These are phyloP conservation scores for Calameuta idolon DNA, from an alignment of 2,888 invertebrate species.

Conservation along the genomic window DNA sequence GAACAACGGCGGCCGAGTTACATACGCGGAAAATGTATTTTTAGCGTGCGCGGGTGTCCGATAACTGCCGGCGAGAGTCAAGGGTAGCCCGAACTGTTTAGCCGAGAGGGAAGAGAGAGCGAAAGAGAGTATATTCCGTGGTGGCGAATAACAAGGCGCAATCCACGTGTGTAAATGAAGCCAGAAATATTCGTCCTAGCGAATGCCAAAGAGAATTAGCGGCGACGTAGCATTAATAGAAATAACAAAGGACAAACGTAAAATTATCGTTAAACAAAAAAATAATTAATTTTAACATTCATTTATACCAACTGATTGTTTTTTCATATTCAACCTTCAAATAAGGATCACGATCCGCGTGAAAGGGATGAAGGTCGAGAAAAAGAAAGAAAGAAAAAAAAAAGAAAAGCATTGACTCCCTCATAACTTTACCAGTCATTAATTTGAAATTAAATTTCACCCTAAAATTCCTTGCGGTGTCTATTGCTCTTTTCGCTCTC, in stretches of 20 bases:
- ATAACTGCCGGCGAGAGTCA: not conserved
- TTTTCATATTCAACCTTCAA: not conserved
- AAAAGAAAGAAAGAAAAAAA: too few relatives aligned
- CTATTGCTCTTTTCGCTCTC: too few relatives aligned
- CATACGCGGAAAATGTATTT: not conserved
- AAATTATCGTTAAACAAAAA: not conserved
- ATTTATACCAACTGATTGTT: not conserved
- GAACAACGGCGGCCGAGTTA: not conserved
- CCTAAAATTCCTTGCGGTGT: not conserved
- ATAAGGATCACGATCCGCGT: too few relatives aligned
- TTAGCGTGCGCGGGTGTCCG: not conserved
- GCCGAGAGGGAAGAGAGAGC: not conserved
- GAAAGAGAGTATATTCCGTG: not conserved
- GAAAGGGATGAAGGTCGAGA: too few relatives aligned
- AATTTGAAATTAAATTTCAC: not conserved
- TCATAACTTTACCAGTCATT: too few relatives aligned
- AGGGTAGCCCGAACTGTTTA: not conserved
- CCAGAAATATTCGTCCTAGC: not conserved
- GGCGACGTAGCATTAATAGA: not conserved
- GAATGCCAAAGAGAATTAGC: not conserved
- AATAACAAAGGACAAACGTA: not conserved
- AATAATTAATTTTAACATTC: too few relatives aligned
- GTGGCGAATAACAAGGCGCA: not conserved
- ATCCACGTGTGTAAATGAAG: not conserved
- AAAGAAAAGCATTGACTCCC: too few relatives aligned